These are phyloP conservation scores for Pseudomyrmex gracilis DNA, from an alignment of 1,140 invertebrate genomes.

Conservation along the genomic window DNA sequence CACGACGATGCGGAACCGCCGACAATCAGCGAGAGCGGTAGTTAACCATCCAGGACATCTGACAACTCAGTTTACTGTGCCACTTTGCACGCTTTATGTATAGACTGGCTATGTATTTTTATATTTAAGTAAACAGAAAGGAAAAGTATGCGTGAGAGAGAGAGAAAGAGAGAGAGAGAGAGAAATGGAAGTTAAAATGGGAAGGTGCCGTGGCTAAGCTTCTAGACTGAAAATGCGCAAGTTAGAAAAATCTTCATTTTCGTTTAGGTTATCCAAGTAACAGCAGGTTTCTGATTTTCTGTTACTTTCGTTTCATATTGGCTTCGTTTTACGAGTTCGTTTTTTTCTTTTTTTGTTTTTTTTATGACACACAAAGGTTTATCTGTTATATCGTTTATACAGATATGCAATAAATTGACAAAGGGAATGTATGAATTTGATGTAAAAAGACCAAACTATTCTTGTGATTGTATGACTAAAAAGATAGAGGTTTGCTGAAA, in stretches of 20 bases:
- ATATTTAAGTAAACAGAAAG: constrained; percentile 83
- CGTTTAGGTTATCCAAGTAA: constrained; percentile 17
- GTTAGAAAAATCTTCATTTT: constrained; percentile 41
- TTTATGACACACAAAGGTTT: constrained; percentile 14
- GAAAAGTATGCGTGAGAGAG: background rate
- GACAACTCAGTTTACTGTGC: constrained; percentile 84
- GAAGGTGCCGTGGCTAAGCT: constrained; percentile 77
- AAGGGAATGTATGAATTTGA: constrained; percentile 39
- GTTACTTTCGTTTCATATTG: too few relatives aligned
- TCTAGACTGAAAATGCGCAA: constrained; percentile 55
- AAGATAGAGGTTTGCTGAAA: constrained; percentile 40
- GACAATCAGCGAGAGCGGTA: constrained; percentile 80
- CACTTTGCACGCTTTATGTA: constrained; percentile 85
- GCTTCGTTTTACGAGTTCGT: constrained; percentile 23
- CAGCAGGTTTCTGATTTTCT: background rate
- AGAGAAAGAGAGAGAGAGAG: background rate
- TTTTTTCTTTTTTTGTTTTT: constrained; percentile 33
- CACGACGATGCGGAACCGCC: constrained; percentile 80
- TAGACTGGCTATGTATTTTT: constrained; percentile 87
- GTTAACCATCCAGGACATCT: constrained; percentile 83
- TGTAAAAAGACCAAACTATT: constrained; percentile 58
- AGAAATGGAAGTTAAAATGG: constrained; percentile 67
- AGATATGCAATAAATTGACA: constrained; percentile 32
- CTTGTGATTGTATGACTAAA: constrained; percentile 60
- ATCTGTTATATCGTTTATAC: constrained; percentile 32